Evolutionary conservation across 1,140 invertebrate genomes (phyloP), one percentile per base, ranked within the genome.

Genomic region (Drosophila lowei): DNA sequence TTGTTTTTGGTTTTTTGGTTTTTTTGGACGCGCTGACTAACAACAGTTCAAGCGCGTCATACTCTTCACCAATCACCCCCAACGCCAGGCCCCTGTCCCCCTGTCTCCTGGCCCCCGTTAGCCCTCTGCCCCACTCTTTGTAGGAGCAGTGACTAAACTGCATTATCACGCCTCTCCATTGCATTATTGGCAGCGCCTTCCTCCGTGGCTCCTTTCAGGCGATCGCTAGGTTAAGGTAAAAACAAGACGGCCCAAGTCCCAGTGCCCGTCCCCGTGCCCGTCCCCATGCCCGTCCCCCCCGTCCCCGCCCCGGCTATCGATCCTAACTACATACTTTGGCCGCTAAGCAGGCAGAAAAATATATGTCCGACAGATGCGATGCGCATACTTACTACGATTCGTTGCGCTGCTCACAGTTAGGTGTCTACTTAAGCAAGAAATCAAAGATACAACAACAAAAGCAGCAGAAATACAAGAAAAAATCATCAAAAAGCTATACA

Each of bases 371-470:
- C 81, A 88, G 83, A 86, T 81, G 81, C 81, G 83, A 83, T 80
- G 79, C 71, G 74, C 70, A 79, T 65, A 83, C 77, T 75, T 79
- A 63, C 80, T 86, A 81, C 77, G 83, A 86, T 86, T 86, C 83
- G 81, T 63, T 88, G 83, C 83, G 81, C 81, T 86, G 88, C 88
- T 86, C 81, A 88, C 81, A 88, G 88, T 85, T 86, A 88, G 83
- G 81, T 86, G 81, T 86, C 81, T 88, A 86, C 81, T 86, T 86
- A 86, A 88, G 73, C 85, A 86, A 68, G 66, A 68, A 68, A 72
- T 72, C 67, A 72, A 72, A 55, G 67, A 58, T 41, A 43, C 56
- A 71, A 30, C 52, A 71, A 25, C 23, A 49, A 38, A 44, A 49
- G 43, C 44, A 43, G 5, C 23, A 23, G 9, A 43, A 13, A 6